Evolutionary conservation across 2,113 vertebrate genomes (phyloP).

Genomic region (Perca fluviatilis): DNA sequence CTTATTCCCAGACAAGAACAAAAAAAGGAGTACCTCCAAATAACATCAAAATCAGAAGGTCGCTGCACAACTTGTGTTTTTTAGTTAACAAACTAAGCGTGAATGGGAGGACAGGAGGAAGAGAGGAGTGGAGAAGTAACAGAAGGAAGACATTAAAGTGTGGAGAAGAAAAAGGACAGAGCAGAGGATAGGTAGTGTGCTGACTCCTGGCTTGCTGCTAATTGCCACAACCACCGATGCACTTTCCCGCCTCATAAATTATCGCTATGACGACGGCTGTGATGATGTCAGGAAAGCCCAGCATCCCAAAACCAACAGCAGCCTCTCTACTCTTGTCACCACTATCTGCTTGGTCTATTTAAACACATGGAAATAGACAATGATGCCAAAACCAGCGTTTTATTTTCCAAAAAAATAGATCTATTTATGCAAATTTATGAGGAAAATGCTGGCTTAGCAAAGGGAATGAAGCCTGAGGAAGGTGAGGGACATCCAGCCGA

Average conservation of each 20-base stretch:
- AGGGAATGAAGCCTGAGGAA: neutral
- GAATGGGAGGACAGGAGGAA: neutral
- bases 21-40: neutral
- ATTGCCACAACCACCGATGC: constrained; percentile 63
- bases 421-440: neutral
- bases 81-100: neutral
- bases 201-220: constrained; percentile 56
- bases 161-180: constrained; percentile 24
- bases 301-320: constrained; percentile 53
- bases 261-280: constrained; percentile 61
- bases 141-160: neutral
- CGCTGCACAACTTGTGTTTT: neutral
- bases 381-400: neutral
- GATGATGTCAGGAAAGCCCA: constrained; percentile 68
- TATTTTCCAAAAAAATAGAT: neutral
- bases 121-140: neutral
- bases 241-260: constrained; percentile 78
- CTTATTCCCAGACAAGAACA: neutral
- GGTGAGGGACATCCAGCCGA: too few relatives aligned
- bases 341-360: constrained; percentile 10
- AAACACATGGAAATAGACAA: constrained; percentile 24
- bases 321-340: constrained; percentile 11
- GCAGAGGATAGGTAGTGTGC: constrained; percentile 29
- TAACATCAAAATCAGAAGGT: neutral
- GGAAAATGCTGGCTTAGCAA: neutral